phyloP scores from a whole-genome alignment of 2,113 vertebrate genomes.

The Glaucomys volans region DNA sequence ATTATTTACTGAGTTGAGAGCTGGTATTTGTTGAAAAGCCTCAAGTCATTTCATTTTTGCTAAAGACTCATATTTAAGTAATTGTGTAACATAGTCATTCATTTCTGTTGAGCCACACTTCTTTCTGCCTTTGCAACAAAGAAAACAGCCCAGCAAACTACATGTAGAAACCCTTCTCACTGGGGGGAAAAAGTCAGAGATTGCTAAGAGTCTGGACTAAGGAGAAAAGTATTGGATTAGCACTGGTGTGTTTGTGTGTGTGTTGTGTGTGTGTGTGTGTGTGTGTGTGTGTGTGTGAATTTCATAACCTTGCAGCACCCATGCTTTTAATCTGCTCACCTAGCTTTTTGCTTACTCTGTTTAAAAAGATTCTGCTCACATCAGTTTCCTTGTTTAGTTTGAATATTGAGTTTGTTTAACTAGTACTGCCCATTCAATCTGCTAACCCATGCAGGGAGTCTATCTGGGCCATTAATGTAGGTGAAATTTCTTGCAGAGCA shows the following conservation, averaged over 20 bases:
- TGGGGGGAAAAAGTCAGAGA: background rate
- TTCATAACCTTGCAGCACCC: background rate
- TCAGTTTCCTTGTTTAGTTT: background rate
- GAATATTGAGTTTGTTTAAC: background rate
- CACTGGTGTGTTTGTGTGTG: background rate
- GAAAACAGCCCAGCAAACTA: background rate
- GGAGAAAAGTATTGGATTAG: background rate
- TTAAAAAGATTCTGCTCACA: background rate
- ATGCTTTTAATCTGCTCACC: background rate
- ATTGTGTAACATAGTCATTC: conserved; percentile 72
- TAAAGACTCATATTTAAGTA: conserved; percentile 77
- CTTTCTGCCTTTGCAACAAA: conserved; percentile 50
- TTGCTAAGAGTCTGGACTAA: conserved; percentile 38
- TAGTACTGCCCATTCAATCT: background rate
- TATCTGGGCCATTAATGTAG: background rate
- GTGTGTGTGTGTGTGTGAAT: background rate
- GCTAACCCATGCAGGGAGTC: background rate
- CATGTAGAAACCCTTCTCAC: conserved; percentile 20
- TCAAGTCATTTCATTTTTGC: conserved; percentile 75
- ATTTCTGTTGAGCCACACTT: conserved; percentile 63
- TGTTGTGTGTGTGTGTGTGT: background rate
- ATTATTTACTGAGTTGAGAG: conserved; percentile 76
- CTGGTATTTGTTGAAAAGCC: conserved; percentile 70
- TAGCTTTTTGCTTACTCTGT: background rate
- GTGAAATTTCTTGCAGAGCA: background rate